Base-by-base conservation (phyloP, 2,797 vertebrate genomes). In the Crenuchus spilurus region DNA sequence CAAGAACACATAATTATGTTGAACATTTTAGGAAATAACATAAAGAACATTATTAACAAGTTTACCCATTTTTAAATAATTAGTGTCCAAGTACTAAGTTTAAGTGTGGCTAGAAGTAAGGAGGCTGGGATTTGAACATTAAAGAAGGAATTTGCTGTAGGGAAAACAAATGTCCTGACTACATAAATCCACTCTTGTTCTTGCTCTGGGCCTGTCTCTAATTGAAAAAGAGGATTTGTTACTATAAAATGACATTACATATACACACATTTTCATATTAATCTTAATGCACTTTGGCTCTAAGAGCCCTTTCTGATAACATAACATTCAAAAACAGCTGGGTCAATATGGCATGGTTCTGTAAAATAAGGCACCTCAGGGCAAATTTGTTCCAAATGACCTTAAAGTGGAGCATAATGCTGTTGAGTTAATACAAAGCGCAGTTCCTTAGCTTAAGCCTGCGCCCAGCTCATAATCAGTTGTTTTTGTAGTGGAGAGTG, bases 401-500 rank as follows among this genome's bases (percentile, higher is more conserved):
- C 33, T 77, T 1, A 46, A 72, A 60, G 58, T 28, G 20, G 49
- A 35, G 42, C 24, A 28, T 65, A 31, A 41, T 63, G 74, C 37
- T 4, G 49, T 33, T 11, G 52, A 44, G 52, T 65, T 46, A 37
- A 48, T 31, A 0, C 58, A 28, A 63, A 54, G 39, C 30, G 6
- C 61, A 66, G 51, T 48, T 60, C 52, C 68, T 64, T 31, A 69
- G 52, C 16, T 42, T 61, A 72, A 58, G n/a, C 24, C 13, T 6
- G 14, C 71, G 31, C 49, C 26, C 26, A 68, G 48, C 64, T 62
- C n/a, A 68, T 73, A 73, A 73, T 78, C 66, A 52, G 88, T 88
- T 90, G 87, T 91, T 90, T 62, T 90, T 88, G 84, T 86, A 82
- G 62, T 77, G 82, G 84, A 74, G 80, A 82, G 88, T 86, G 87